Conservation (phyloP, 2,888 invertebrate genomes). For the Nyleta sp. region DNA sequence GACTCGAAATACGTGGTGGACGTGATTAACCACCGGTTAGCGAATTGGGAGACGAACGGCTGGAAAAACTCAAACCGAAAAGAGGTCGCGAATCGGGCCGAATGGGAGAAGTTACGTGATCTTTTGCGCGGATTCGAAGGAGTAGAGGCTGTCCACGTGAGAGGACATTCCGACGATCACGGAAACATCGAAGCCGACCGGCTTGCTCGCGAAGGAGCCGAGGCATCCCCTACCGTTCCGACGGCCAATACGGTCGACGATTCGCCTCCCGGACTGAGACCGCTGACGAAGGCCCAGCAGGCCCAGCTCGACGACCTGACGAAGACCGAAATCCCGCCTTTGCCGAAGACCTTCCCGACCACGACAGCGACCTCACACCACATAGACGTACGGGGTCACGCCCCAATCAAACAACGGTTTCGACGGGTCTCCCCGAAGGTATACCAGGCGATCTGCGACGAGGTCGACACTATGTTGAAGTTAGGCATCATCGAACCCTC, state of each 20-base stretch:
- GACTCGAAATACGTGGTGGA: neutral
- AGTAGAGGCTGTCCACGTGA: constrained; percentile 11
- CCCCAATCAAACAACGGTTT: constrained; percentile 21
- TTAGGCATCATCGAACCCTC: constrained; percentile 19
- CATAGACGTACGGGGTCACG: constrained; percentile 15
- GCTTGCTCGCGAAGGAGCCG: constrained; percentile 86
- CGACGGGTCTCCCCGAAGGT: constrained; percentile 26
- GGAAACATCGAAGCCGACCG: constrained; percentile 98
- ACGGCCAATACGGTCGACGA: too few relatives aligned
- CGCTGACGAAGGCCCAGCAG: neutral
- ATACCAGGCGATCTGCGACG: neutral
- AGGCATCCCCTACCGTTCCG: too few relatives aligned
- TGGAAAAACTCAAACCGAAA: neutral
- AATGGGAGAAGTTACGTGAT: neutral
- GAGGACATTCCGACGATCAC: constrained; percentile 84
- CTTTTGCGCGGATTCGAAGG: neutral
- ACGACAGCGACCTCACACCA: neutral
- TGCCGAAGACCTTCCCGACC: neutral
- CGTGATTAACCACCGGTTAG: too few relatives aligned
- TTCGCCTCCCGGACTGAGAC: neutral
- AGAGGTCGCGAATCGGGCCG: neutral
- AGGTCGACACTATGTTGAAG: constrained; percentile 15
- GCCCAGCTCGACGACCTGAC: neutral
- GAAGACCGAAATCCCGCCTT: neutral
- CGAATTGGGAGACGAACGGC: too few relatives aligned